Conservation (phyloP, 2,113 vertebrate species). For the Todiramphus chloris region DNA sequence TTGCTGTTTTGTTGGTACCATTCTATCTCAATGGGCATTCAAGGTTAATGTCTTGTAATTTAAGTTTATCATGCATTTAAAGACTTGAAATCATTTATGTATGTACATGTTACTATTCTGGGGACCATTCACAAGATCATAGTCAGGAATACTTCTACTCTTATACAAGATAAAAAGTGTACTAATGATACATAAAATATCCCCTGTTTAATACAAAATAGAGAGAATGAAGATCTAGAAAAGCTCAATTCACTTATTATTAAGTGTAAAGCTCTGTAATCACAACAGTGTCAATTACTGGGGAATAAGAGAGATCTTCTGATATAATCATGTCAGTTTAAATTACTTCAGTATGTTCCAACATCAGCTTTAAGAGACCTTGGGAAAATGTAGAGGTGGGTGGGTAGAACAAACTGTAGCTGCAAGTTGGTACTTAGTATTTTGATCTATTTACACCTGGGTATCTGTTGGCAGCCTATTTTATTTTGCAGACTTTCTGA, state of each 20-base stretch:
- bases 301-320: neutral
- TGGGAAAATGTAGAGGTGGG: neutral
- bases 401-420: neutral
- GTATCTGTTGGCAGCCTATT: neutral
- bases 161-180: neutral
- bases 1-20: neutral
- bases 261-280: neutral
- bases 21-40: neutral
- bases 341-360: neutral
- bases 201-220: neutral
- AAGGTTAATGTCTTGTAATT: neutral
- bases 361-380: neutral
- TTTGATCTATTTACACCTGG: constrained; percentile 8
- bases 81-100: neutral
- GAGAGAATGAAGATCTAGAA: neutral
- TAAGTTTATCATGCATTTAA: neutral
- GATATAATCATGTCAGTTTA: neutral
- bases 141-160: neutral
- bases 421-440: neutral
- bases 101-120: neutral
- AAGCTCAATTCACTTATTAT: neutral
- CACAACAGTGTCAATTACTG: neutral
- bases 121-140: neutral
- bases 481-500: neutral
- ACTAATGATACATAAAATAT: neutral